Evolutionary conservation across 2,888 invertebrate species (phyloP).

Genomic region (Macrosoma leucophasiata): DNA sequence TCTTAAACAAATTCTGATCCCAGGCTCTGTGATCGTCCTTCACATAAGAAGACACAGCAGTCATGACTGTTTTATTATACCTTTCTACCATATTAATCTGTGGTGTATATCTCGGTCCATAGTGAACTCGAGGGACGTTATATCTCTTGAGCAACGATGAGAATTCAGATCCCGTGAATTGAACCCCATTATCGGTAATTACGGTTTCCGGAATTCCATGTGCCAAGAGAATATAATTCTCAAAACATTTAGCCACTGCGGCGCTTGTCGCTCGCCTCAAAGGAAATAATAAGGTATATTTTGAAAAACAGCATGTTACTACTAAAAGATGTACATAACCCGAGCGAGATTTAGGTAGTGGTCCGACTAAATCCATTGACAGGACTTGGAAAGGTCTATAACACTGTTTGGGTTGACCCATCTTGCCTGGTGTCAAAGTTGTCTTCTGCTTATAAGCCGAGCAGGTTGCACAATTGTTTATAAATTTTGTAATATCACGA

Average conservation of each 20-base stretch:
- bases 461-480: background rate
- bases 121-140: background rate
- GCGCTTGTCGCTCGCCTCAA: background rate
- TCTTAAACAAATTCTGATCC: background rate
- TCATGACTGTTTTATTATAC: background rate
- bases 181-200: background rate
- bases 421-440: background rate
- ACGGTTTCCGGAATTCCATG: background rate
- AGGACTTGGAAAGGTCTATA: background rate
- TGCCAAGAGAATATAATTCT: background rate
- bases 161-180: background rate
- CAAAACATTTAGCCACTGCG: background rate
- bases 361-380: background rate
- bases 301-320: background rate
- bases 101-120: background rate
- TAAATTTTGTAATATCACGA: slow-evolving; percentile 6
- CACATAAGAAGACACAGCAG: background rate
- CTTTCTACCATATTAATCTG: background rate
- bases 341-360: background rate
- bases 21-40: too few species aligned
- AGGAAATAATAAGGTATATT: background rate
- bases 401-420: background rate
- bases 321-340: background rate
- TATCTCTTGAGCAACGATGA: background rate
- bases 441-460: background rate